These are phyloP conservation scores for Monomorium pharaonis DNA, from an alignment of 1,140 invertebrate species.

Conservation along the genomic window DNA sequence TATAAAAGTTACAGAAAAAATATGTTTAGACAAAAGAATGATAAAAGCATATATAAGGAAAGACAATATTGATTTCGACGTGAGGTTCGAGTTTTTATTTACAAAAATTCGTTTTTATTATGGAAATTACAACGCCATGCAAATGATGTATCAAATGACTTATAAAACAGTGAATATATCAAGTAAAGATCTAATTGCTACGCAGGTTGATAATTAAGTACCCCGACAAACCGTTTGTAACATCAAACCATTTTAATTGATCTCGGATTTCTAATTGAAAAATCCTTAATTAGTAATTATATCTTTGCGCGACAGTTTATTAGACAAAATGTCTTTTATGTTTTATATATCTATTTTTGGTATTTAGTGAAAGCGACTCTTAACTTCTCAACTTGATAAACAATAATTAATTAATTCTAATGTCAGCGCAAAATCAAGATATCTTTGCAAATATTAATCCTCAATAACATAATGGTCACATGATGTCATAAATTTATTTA, in stretches of 20 bases:
- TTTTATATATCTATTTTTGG: not conserved
- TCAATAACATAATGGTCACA: not conserved
- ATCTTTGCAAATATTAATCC: not conserved
- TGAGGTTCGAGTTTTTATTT: not conserved
- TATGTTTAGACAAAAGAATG: not conserved
- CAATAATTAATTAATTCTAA: conserved; percentile 14
- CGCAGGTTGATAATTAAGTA: conserved; percentile 27
- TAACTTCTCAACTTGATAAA: not conserved
- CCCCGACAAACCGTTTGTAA: not conserved
- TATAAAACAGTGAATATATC: not conserved
- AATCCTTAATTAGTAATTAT: conserved; percentile 25
- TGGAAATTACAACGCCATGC: not conserved
- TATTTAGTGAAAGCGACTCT: not conserved
- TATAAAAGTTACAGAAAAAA: not conserved
- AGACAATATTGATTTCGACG: not conserved
- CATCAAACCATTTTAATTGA: not conserved
- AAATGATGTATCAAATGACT: conserved; percentile 1
- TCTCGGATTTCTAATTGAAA: conserved; percentile 3
- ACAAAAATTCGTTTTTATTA: conserved; percentile 28
- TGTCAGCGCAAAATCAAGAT: not conserved
- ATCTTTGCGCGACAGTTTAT: not conserved
- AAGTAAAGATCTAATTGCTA: conserved; percentile 19
- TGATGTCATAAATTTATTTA: not conserved
- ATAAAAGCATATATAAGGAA: not conserved
- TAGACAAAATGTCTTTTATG: not conserved